Conservation (phyloP, 2,888 invertebrate genomes). For the Lepidocyrtoides sp. region DNA sequence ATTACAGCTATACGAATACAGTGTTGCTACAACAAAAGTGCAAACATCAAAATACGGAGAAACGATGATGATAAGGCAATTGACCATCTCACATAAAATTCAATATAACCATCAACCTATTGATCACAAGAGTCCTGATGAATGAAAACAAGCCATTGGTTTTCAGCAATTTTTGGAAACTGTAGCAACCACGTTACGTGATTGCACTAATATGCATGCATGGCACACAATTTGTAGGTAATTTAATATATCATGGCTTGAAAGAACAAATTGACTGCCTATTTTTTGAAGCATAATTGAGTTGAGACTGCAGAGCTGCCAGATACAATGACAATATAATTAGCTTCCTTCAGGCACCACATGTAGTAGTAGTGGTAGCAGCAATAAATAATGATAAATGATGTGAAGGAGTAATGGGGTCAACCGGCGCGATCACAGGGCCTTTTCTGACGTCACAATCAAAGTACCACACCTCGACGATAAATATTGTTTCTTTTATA, state of each 20-base stretch:
- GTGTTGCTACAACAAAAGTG: neutral
- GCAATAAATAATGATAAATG: neutral
- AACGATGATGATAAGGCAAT: constrained; percentile 51
- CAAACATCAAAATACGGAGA: constrained; percentile 23
- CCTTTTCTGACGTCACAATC: constrained; percentile 82
- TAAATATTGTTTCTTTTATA: neutral
- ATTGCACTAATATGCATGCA: too few relatives aligned
- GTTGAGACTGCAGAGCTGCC: too few relatives aligned
- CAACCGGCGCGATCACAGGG: constrained; percentile 79
- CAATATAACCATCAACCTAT: neutral
- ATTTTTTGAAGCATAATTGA: too few relatives aligned
- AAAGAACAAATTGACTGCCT: too few relatives aligned
- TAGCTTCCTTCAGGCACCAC: neutral
- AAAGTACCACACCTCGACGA: constrained; percentile 30
- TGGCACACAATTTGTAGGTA: too few relatives aligned
- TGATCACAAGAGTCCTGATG: too few relatives aligned
- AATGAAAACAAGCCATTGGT: too few relatives aligned
- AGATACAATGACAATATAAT: constrained; percentile 3
- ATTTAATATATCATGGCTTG: too few relatives aligned
- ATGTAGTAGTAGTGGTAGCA: neutral
- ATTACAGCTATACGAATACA: too few relatives aligned
- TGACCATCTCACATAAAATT: constrained; percentile 53
- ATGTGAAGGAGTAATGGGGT: constrained; percentile 76
- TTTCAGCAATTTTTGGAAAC: too few relatives aligned
- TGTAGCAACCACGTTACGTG: too few relatives aligned